Evolutionary conservation across 2,113 vertebrate species (phyloP).

Genomic region (Epinephelus fuscoguttatus): DNA sequence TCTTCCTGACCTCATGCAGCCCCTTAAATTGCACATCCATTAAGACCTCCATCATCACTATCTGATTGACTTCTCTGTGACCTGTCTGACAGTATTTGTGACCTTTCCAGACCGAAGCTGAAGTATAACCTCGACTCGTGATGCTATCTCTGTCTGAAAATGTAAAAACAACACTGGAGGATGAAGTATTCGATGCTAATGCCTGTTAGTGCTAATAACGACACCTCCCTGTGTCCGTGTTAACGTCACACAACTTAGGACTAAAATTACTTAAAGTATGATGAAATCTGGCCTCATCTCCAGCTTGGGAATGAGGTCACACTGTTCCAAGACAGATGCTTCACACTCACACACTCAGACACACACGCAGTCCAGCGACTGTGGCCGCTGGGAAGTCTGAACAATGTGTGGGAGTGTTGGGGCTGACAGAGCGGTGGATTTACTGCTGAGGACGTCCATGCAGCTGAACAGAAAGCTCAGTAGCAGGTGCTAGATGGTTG

Average conservation of each 20-base stretch:
- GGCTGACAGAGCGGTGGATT: constrained; percentile 40
- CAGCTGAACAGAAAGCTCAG: constrained; percentile 33
- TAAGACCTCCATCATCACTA: constrained; percentile 1
- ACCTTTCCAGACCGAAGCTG: not conserved
- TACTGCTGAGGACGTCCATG: constrained; percentile 28
- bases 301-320: constrained; percentile 22
- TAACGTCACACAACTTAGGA: not conserved
- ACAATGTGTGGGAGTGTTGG: constrained; percentile 46
- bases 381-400: constrained; percentile 13
- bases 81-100: not conserved
- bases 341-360: constrained; percentile 31
- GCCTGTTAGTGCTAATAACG: not conserved
- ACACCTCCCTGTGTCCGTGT: not conserved
- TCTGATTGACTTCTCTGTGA: constrained; percentile 30
- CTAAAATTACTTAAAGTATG: not conserved
- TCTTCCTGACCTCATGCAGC: constrained; percentile 10
- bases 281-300: not conserved
- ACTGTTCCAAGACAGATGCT: constrained; percentile 17
- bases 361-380: constrained; percentile 14
- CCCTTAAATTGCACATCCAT: constrained; percentile 4
- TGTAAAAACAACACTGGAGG: constrained; percentile 1
- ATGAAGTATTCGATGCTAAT: not conserved
- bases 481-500: constrained; percentile 51
- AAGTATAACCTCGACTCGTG: not conserved
- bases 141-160: not conserved